phyloP scores from a whole-genome alignment of 2,888 invertebrate genomes.

The Agriopis leucophaearia region DNA sequence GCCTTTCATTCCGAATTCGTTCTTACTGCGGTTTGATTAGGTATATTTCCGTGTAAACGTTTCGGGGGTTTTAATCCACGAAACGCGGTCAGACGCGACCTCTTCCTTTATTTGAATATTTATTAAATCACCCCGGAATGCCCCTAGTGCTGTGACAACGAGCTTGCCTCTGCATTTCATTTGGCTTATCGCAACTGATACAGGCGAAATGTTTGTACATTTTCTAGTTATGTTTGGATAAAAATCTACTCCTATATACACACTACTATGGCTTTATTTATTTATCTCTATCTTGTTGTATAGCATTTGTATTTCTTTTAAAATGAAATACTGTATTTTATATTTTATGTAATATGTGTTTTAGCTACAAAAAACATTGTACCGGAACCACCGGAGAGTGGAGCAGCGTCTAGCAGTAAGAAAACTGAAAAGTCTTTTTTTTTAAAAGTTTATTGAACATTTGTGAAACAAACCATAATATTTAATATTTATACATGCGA shows the following conservation, averaged over 20 bases:
- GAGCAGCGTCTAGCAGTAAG: too few relatives aligned
- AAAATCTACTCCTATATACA: neutral
- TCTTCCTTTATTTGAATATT: conserved; percentile 79
- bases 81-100: conserved; percentile 52
- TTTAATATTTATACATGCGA: too few relatives aligned
- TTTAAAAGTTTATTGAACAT: too few relatives aligned
- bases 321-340: too few relatives aligned
- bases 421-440: too few relatives aligned
- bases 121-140: conserved; percentile 65
- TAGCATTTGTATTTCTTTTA: too few relatives aligned
- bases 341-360: too few relatives aligned
- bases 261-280: neutral
- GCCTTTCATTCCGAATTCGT: conserved; percentile 24
- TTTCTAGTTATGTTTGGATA: conserved; percentile 21
- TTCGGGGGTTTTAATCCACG: conserved; percentile 32
- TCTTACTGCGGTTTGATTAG: conserved; percentile 38
- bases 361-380: too few relatives aligned
- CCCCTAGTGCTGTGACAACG: conserved; percentile 66
- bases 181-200: conserved; percentile 61
- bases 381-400: too few relatives aligned
- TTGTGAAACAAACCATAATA: too few relatives aligned
- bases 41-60: conserved; percentile 37
- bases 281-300: too few relatives aligned
- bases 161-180: conserved; percentile 62
- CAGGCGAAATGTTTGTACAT: conserved; percentile 37